Percentiles rank a stretch among this genome's conserved stretches.
Evolutionary conservation across 2,797 vertebrate genomes (phyloP).

Genomic region (Tapirus indicus): DNA sequence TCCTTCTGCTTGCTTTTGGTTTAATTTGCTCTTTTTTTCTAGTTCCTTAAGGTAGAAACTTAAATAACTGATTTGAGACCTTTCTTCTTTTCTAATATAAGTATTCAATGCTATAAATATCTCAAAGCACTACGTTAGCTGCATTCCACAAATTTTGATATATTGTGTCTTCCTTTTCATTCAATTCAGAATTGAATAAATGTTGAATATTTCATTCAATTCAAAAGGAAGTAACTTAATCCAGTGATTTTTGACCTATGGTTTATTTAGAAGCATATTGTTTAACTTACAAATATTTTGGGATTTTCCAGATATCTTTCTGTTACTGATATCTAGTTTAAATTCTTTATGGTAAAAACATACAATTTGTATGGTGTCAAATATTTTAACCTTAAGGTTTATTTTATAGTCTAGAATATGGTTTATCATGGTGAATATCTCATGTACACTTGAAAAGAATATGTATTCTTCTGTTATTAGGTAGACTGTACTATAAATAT

Average conservation of each 20-base stretch:
- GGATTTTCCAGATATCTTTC: not conserved
- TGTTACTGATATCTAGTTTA: not conserved
- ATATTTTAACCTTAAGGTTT: not conserved
- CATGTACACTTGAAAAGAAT: not conserved
- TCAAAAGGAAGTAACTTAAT: not conserved
- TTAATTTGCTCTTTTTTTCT: slow-evolving; percentile 5
- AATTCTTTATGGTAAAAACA: not conserved
- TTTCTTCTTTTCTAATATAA: not conserved
- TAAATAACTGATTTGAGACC: not conserved
- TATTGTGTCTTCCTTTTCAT: not conserved
- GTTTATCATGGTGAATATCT: not conserved
- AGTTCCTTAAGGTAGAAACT: not conserved
- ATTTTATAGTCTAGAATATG: not conserved
- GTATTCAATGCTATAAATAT: not conserved
- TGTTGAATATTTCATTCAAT: slow-evolving; percentile 6
- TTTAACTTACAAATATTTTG: slow-evolving; percentile 12
- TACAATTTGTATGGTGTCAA: not conserved
- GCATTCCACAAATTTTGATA: not conserved
- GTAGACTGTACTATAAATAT: not conserved
- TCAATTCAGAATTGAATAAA: slow-evolving; percentile 3
- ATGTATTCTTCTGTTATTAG: not conserved
- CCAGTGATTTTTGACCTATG: not conserved
- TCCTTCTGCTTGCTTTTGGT: not conserved
- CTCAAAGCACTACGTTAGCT: not conserved
- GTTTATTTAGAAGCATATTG: not conserved